Base-by-base conservation (phyloP, 2,888 invertebrate species). In the Alitta virens region DNA sequence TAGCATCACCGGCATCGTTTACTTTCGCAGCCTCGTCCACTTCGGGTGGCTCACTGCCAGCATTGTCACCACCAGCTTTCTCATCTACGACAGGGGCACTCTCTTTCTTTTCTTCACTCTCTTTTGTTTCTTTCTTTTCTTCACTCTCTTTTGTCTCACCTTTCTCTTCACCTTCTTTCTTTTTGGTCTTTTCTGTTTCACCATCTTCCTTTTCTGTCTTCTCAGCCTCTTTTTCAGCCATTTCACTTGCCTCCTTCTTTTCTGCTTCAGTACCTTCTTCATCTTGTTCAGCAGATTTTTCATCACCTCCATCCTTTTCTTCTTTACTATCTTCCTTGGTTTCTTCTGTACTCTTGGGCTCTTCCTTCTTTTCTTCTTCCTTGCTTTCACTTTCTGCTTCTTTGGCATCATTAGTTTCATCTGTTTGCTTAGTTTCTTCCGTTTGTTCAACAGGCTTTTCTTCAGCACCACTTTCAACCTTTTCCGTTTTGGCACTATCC, bases 261-360 rank as follows among this genome's bases (percentile, higher is more conserved):
- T 52, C 56, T 54, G 51, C n/a, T 27, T 57, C 50, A 42, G 53
- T 61, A 12, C 58, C 38, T 51, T 54, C 56, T 49, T 49, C 42
- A 43, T 43, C 33, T 38, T 60, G 42, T 54, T 57, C 62, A 12
- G 27, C 33, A 18, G 46, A 5, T 46, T 46, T 21, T 9, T 12
- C 40, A 9, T 40, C 16, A 21, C 9, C n/a, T 46, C 21, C 46
- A n/a, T 18, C 46, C 46, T 46, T 16, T 40, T 40, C 46, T 46
- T 52, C 25, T 3, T n/a, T 16, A 21, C 16, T 23, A 7, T 52
- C 24, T 9, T 52, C 7, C 52, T 52, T 24, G 2, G 2, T 25
- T 21, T 38, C 25, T 26, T 7, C 18, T 9, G 23, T 42, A n/a
- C 33, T 52, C 21, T 25, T 60, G 16, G 14, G 25, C n/a, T 18